A percentile compares a stretch with the other conserved stretches of the same genome.
Evolutionary conservation across 2,797 vertebrate genomes (phyloP).

Genomic region (Scolopax rusticola): DNA sequence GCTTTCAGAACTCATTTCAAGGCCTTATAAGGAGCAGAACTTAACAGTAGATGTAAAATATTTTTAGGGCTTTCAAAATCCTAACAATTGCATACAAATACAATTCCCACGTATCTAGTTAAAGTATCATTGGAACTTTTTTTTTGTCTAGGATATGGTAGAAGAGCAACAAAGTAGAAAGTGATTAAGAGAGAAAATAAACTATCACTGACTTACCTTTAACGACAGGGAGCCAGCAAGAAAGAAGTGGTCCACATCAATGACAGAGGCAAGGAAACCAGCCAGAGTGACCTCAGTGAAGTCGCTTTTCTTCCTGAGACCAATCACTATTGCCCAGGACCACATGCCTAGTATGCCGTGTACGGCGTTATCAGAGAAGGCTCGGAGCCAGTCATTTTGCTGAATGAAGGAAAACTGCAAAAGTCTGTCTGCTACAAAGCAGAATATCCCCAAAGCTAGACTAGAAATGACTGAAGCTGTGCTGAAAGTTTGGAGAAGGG

Average conservation of each 20-base stretch:
- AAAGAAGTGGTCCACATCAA: conserved; percentile 96
- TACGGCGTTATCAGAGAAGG: conserved; percentile 89
- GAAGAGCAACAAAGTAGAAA: neutral
- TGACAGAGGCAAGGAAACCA: conserved; percentile 90
- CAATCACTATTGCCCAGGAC: conserved; percentile 94
- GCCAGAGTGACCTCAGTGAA: conserved; percentile 91
- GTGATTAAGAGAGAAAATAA: neutral
- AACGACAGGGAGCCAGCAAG: conserved; percentile 92
- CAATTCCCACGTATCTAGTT: neutral
- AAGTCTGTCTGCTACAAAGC: conserved; percentile 86
- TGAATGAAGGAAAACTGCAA: conserved; percentile 87
- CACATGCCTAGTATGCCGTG: conserved; percentile 92
- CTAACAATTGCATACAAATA: neutral
- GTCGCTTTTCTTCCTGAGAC: conserved; percentile 92
- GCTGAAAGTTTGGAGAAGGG: conserved; percentile 92
- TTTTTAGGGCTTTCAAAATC: too few relatives aligned
- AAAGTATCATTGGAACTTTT: neutral
- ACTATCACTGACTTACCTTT: conserved; percentile 80
- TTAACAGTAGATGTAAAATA: neutral
- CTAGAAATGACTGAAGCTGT: conserved; percentile 90
- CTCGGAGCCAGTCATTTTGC: conserved; percentile 90
- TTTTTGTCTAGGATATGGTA: neutral
- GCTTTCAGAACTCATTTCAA: neutral
- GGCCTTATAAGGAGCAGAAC: neutral
- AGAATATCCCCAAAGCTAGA: conserved; percentile 89